Conservation (phyloP, 2,888 invertebrate genomes). For the Nomada fabriciana region DNA sequence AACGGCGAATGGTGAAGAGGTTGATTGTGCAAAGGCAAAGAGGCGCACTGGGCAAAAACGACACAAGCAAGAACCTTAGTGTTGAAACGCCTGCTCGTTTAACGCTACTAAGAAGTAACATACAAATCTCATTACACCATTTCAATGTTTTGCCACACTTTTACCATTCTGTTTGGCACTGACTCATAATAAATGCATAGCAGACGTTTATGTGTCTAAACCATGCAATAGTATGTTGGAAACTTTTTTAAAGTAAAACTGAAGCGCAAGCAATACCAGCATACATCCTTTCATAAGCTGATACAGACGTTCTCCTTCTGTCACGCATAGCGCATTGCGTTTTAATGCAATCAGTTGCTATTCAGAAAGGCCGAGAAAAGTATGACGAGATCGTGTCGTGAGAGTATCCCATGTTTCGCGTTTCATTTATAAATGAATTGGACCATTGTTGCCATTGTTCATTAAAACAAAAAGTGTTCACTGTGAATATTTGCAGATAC, state of each 20-base stretch:
- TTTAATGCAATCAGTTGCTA: background rate
- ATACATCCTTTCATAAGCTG: no score
- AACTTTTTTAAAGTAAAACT: no score
- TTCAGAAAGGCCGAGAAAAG: background rate
- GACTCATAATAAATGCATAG: background rate
- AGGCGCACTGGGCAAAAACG: background rate
- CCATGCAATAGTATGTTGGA: no score
- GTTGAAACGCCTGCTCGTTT: background rate
- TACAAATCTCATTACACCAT: background rate
- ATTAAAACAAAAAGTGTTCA: background rate
- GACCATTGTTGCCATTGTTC: slow-evolving; percentile 21
- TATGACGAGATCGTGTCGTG: background rate
- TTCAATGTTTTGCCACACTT: background rate
- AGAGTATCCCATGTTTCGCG: background rate
- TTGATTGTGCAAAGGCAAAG: slow-evolving; percentile 15
- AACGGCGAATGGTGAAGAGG: background rate
- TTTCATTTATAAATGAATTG: slow-evolving; percentile 11
- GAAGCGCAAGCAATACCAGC: no score
- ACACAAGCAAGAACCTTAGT: background rate
- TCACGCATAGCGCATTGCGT: background rate
- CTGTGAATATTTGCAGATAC: background rate
- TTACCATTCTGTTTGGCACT: background rate
- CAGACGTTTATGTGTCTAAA: no score
- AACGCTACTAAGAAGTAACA: background rate
- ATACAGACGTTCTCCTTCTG: no score